These are phyloP conservation scores for Eptatretus atami DNA, from an alignment of 2,797 vertebrate genomes.

Conservation along the genomic window DNA sequence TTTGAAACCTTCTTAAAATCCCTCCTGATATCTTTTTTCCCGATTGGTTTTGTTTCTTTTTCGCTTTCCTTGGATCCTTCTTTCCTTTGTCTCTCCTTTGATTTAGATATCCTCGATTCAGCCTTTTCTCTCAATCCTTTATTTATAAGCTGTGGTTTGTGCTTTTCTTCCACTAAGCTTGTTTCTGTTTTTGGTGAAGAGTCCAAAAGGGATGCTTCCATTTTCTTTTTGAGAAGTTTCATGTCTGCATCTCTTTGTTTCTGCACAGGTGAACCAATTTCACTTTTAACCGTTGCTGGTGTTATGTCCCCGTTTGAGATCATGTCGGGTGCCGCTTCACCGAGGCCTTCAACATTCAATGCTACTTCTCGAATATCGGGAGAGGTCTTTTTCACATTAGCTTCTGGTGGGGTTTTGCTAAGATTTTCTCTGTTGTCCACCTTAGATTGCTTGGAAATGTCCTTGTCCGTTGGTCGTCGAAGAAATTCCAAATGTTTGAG, in stretches of 20 bases:
- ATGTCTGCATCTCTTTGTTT: constrained; percentile 19
- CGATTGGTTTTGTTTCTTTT: not conserved
- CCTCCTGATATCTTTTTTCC: constrained; percentile 58
- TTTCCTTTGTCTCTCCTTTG: constrained; percentile 48
- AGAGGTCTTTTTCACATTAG: constrained; percentile 19
- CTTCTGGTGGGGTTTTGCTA: constrained; percentile 44
- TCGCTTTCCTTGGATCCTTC: constrained; percentile 17
- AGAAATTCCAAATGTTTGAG: constrained; percentile 77
- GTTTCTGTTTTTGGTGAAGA: constrained; percentile 29
- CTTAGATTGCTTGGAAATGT: constrained; percentile 71
- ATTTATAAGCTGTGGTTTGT: constrained; percentile 18
- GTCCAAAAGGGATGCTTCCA: constrained; percentile 21
- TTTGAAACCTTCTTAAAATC: constrained; percentile 16
- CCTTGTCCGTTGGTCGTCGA: constrained; percentile 65
- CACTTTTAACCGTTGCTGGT: constrained; percentile 33
- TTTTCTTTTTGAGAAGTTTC: constrained; percentile 10
- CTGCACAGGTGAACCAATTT: constrained; percentile 12
- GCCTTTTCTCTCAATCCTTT: constrained; percentile 32
- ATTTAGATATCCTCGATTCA: constrained; percentile 42
- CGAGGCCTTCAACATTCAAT: constrained; percentile 40
- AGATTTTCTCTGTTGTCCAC: constrained; percentile 94
- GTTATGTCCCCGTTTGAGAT: constrained; percentile 33
- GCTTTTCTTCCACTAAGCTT: constrained; percentile 79
- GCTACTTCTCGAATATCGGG: constrained; percentile 26
- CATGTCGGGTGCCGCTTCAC: constrained; percentile 35